A percentile compares a stretch with the other conserved stretches of the same genome.
Conservation (phyloP, 2,888 invertebrate species). For the Iphiclides podalirius region DNA sequence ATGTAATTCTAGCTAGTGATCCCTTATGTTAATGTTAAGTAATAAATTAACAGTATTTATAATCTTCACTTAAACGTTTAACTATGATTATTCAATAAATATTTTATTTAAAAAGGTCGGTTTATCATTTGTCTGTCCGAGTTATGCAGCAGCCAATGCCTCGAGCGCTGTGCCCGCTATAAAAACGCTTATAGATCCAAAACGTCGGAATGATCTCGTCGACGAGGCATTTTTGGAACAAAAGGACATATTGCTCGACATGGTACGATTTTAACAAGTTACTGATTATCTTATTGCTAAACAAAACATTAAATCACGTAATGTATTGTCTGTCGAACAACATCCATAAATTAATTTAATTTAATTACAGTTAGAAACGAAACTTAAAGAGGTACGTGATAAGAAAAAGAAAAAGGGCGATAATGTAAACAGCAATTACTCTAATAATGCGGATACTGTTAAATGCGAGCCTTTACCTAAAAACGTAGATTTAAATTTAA, state of each 20-base stretch:
- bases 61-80: too few species aligned
- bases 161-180: constrained; percentile 18
- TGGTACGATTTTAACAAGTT: constrained; percentile 41
- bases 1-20: too few species aligned
- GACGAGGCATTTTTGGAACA: constrained; percentile 59
- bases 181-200: constrained; percentile 36
- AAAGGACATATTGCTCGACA: constrained; percentile 58
- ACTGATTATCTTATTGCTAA: background rate
- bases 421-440: constrained; percentile 13
- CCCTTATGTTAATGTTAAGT: background rate
- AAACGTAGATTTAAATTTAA: constrained; percentile 47
- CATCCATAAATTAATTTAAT: background rate
- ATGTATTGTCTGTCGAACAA: too few species aligned
- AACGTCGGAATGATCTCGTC: constrained; percentile 45
- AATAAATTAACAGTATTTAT: background rate
- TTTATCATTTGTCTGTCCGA: constrained; percentile 15
- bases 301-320: background rate
- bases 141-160: constrained; percentile 27
- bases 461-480: constrained; percentile 41
- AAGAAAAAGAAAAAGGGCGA: constrained; percentile 52
- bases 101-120: constrained; percentile 19
- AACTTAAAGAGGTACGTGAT: constrained; percentile 60
- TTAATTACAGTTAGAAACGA: constrained; percentile 52
- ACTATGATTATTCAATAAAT: too few species aligned
- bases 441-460: constrained; percentile 16